Evolutionary conservation across 2,888 invertebrate genomes (phyloP).

Genomic region (Drosophila falleni): DNA sequence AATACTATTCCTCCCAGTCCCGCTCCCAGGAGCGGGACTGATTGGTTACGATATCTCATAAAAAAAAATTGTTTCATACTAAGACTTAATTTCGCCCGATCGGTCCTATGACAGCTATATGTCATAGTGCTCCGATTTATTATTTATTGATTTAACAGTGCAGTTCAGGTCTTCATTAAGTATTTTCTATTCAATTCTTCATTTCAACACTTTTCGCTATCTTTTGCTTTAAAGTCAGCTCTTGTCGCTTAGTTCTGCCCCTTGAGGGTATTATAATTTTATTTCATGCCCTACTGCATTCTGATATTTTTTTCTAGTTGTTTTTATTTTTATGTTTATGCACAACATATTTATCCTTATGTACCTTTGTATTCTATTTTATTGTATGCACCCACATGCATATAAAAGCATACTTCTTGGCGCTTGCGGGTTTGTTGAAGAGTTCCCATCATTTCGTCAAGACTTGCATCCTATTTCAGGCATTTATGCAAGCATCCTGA

Average conservation of each 20-base stretch:
- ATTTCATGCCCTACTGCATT: constrained; percentile 20
- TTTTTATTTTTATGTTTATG: constrained; percentile 24
- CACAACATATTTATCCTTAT: constrained; percentile 25
- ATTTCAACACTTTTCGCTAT: neutral
- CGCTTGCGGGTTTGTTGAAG: constrained; percentile 15
- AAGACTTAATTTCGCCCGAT: no score
- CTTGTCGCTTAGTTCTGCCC: neutral
- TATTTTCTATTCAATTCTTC: neutral
- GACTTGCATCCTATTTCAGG: constrained; percentile 40
- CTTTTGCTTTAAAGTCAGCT: neutral
- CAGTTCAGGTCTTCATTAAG: no score
- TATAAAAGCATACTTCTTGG: constrained; percentile 45
- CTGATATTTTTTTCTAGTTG: constrained; percentile 2
- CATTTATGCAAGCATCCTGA: constrained; percentile 43
- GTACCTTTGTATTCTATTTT: constrained; percentile 21
- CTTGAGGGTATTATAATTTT: constrained; percentile 1
- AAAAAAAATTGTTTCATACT: no score
- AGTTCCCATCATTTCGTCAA: constrained; percentile 36
- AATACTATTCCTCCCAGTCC: no score
- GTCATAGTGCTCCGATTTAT: no score
- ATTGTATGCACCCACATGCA: constrained; percentile 24
- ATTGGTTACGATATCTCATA: no score
- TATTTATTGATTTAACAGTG: no score
- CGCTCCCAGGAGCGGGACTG: no score
- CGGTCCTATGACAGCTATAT: no score